These are phyloP conservation scores for Ammodytes dubius DNA, from an alignment of 2,113 vertebrate species.

Conservation along the genomic window DNA sequence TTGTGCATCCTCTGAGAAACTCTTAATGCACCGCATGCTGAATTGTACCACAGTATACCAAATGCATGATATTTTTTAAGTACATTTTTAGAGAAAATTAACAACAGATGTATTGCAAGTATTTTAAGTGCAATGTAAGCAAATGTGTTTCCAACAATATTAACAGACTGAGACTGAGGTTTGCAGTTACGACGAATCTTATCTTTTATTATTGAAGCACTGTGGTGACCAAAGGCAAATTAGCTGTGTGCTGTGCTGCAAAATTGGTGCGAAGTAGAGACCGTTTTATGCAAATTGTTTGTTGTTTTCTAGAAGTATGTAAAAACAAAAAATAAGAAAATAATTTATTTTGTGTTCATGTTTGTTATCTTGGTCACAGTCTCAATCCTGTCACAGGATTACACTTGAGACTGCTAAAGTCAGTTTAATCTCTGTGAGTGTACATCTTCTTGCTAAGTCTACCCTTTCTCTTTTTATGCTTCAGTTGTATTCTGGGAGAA, in stretches of 20 bases:
- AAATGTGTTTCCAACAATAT: slow-evolving; percentile 22
- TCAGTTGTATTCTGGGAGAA: slow-evolving; percentile 97
- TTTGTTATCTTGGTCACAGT: neutral
- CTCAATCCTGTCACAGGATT: neutral
- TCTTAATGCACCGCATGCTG: no score
- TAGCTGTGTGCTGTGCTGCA: neutral
- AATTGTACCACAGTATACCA: neutral
- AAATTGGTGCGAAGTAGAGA: neutral
- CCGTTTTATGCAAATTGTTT: neutral
- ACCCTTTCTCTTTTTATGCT: neutral
- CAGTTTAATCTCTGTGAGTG: neutral
- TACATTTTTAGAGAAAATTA: neutral
- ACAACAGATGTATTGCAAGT: neutral
- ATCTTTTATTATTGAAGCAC: neutral
- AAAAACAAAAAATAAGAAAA: neutral
- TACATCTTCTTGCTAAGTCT: neutral
- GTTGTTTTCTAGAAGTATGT: neutral
- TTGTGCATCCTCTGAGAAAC: neutral
- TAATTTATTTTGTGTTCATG: neutral
- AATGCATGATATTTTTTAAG: slow-evolving; percentile 3
- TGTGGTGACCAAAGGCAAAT: neutral
- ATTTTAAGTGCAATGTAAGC: slow-evolving; percentile 14
- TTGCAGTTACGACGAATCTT: neutral
- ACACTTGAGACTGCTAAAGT: neutral
- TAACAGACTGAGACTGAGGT: neutral